Conservation (phyloP, 2,113 vertebrate species). For the Ariopsis seemanni region DNA sequence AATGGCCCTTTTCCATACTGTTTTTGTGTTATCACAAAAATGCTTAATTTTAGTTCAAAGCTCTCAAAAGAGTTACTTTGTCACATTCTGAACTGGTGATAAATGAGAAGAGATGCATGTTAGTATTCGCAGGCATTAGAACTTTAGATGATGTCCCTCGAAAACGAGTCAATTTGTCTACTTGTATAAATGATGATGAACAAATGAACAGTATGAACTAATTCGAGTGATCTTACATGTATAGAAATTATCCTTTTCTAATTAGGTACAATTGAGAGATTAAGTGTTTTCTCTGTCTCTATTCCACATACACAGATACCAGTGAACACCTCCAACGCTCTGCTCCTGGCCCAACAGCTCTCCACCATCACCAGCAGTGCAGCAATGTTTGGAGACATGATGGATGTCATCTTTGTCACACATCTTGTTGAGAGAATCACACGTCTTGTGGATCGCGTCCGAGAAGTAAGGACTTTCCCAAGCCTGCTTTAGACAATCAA, state of each 20-base stretch:
- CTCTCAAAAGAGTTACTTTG: not conserved
- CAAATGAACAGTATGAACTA: not conserved
- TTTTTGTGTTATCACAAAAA: not conserved
- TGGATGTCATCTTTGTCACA: slow-evolving; percentile 88
- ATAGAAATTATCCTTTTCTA: not conserved
- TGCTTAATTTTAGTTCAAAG: not conserved
- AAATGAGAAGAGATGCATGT: not conserved
- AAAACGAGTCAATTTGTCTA: not conserved
- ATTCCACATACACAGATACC: slow-evolving; percentile 74
- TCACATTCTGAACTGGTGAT: not conserved
- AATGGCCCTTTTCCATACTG: not conserved
- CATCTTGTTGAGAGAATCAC: slow-evolving; percentile 86
- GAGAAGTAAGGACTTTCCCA: slow-evolving; percentile 72
- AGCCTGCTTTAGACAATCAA: not conserved
- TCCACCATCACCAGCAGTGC: slow-evolving; percentile 81
- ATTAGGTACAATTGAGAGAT: not conserved
- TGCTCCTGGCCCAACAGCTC: slow-evolving; percentile 80
- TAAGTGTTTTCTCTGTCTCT: not conserved
- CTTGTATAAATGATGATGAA: not conserved
- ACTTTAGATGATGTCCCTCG: not conserved
- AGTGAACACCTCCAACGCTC: slow-evolving; percentile 79
- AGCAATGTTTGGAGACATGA: slow-evolving; percentile 81
- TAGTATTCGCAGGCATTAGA: not conserved
- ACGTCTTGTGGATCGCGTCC: slow-evolving; percentile 75
- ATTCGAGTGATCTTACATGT: not conserved